phyloP scores from a whole-genome alignment of 2,888 invertebrate genomes.

The Mythimna pallens region DNA sequence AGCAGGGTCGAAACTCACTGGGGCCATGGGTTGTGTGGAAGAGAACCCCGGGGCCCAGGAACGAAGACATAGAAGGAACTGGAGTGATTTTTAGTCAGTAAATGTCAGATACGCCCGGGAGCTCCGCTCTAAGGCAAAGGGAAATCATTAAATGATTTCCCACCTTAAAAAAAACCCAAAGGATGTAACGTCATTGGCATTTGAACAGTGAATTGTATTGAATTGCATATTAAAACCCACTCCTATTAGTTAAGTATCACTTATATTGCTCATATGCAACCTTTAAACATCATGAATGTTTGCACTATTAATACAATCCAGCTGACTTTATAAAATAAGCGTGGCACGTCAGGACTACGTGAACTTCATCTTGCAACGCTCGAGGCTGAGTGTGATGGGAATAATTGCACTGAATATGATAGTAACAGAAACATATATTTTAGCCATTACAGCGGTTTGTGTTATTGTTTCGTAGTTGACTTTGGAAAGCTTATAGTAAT shows the following conservation, averaged over 20 bases:
- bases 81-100: too few species aligned
- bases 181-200: too few species aligned
- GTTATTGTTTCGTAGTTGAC: neutral
- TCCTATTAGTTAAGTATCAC: neutral
- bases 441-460: neutral
- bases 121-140: too few species aligned
- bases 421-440: slow-evolving; percentile 13
- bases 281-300: slow-evolving; percentile 7
- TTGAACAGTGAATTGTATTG: too few species aligned
- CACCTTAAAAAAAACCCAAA: too few species aligned
- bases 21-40: too few species aligned
- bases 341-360: slow-evolving; percentile 15
- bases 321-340: slow-evolving; percentile 15
- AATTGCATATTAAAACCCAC: too few species aligned
- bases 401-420: slow-evolving; percentile 24
- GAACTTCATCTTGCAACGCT: slow-evolving; percentile 12
- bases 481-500: neutral
- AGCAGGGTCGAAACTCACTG: too few species aligned
- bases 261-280: neutral
- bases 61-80: too few species aligned
- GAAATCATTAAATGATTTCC: too few species aligned
- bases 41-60: too few species aligned
- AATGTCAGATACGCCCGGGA: too few species aligned
- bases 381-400: neutral
- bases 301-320: slow-evolving; percentile 17